Evolutionary conservation across 30 jellyfish, hydroid and myxozoan genomes (phyloP).

Genomic region (Turritopsis dohrnii): DNA sequence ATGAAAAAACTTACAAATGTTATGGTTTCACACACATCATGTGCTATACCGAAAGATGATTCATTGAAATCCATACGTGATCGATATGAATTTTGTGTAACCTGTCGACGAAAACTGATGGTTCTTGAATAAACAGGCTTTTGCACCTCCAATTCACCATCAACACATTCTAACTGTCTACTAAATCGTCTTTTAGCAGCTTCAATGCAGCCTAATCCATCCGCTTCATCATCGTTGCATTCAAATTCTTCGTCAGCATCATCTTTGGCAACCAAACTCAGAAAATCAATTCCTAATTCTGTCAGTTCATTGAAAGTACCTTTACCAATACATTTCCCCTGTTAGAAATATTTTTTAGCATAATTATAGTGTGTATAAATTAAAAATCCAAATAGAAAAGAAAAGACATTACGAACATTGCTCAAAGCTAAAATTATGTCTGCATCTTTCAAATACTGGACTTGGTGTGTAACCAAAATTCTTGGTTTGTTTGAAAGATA

Average conservation of each 20-base stretch:
- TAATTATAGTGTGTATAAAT: not conserved
- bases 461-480: constrained; percentile 79
- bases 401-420: constrained; percentile 34
- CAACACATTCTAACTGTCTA: constrained; percentile 35
- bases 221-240: constrained; percentile 35
- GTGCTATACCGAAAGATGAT: not conserved
- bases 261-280: constrained; percentile 37
- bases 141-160: not conserved
- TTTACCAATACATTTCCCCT: constrained; percentile 69
- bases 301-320: constrained; percentile 56
- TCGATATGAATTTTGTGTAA: not conserved
- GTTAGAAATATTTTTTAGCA: not conserved
- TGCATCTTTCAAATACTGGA: constrained; percentile 82
- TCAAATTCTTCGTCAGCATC: constrained; percentile 40
- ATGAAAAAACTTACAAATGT: constrained; percentile 6
- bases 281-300: constrained; percentile 56
- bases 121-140: not conserved
- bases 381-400: not conserved
- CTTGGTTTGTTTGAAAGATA: constrained; percentile 62
- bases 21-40: constrained; percentile 1
- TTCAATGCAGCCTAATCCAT: constrained; percentile 29
- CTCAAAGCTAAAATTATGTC: constrained; percentile 58
- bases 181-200: constrained; percentile 72
- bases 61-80: not conserved
- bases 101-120: constrained; percentile 15